Base-by-base conservation (phyloP, 2,113 vertebrate genomes). In the Pogonocichla stellata region DNA sequence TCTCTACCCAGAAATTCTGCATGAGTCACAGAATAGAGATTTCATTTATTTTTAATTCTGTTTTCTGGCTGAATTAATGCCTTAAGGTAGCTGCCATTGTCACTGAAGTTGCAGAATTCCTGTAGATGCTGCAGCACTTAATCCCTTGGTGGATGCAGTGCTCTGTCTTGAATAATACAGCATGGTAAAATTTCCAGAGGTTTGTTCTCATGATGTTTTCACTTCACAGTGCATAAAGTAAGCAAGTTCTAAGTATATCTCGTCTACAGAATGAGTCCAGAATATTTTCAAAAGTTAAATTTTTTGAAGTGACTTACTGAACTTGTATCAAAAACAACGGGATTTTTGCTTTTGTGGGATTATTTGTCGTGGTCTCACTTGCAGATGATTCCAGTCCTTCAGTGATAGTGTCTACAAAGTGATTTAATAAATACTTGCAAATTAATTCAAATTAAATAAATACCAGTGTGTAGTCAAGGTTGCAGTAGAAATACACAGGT, bases 51-150 rank as follows among this genome's bases (percentile, higher is more conserved):
- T 82, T 91, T 62, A 80, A 54, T 92, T 92, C 58, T 95, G 42
- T 56, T 92, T 96, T 90, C 81, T 86, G 90, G 62, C 58, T 94
- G 90, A 94, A 85, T 95, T 72, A 80, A 62, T 94, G 81, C 84
- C 70, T 85, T 61, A 51, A 85, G 71, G 85, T 77, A 73, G 33
- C 89, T 91, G 60, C 45, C 51, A 45, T 72, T 79, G 69, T 71
- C 53, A 53, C 36, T 61, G 50, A 60, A 81, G 19, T 64, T 79
- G 18, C 43, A 61, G 31, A 67, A 45, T 40, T 64, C 25, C 6
- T 16, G 28, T 69, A 56, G n/a, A 33, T 79, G 51, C 38, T 91
- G 48, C 40, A 86, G 65, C 67, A 57, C 25, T 67, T 60, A 47
- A 47, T 84, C 28, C 47, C 36, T 67, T 69, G 34, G 47, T 4